A percentile compares a stretch with the other conserved stretches of the same genome.
phyloP scores from a whole-genome alignment of 2,113 vertebrate species.

The Zapus hudsonius region DNA sequence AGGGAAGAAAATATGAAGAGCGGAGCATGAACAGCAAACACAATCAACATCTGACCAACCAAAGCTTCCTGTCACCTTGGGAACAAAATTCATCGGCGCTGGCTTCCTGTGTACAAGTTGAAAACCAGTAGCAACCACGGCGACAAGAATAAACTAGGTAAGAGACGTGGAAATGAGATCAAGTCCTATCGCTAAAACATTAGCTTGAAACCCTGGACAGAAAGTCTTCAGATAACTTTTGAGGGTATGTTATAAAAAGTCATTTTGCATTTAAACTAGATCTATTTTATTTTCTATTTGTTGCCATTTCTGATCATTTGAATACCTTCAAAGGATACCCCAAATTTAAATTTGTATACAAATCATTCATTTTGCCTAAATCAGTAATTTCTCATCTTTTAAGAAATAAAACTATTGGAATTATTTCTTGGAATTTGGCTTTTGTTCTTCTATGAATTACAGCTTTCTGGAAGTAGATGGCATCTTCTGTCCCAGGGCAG shows the following conservation, averaged over 20 bases:
- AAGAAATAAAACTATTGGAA: background rate
- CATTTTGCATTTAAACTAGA: background rate
- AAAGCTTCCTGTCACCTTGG: constrained; percentile 91
- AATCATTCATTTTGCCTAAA: background rate
- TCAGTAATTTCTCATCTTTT: constrained; percentile 2
- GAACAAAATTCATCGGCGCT: constrained; percentile 88
- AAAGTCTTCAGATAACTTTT: constrained; percentile 17
- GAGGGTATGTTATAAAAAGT: background rate
- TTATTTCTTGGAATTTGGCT: constrained; percentile 8
- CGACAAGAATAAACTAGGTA: constrained; percentile 88
- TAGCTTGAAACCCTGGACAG: constrained; percentile 59
- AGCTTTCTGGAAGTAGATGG: background rate
- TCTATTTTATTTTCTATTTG: background rate
- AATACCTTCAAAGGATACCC: background rate
- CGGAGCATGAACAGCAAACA: constrained; percentile 84
- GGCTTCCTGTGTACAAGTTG: constrained; percentile 89
- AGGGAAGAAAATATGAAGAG: constrained; percentile 88
- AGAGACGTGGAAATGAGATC: constrained; percentile 81
- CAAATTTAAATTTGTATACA: background rate
- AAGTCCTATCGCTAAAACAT: constrained; percentile 67
- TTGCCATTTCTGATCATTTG: background rate
- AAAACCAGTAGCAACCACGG: constrained; percentile 87
- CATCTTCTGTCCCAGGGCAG: background rate
- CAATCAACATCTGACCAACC: constrained; percentile 88
- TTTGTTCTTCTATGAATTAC: background rate